These are phyloP conservation scores for Mystacides longicornis DNA, from an alignment of 2,888 invertebrate genomes.

Conservation along the genomic window DNA sequence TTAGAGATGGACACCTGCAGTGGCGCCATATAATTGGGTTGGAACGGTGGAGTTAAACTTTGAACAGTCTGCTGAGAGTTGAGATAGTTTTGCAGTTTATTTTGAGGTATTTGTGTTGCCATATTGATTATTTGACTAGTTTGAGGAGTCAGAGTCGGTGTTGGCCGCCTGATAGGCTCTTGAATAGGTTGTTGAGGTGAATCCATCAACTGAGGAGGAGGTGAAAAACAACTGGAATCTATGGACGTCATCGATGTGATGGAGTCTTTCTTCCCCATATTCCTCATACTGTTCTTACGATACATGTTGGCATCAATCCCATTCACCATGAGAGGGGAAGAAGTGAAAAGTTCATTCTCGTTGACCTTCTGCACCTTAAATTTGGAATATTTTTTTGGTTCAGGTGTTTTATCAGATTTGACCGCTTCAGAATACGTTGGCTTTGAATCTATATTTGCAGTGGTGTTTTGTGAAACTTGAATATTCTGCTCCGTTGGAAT, in stretches of 20 bases:
- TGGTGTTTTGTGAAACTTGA: not conserved
- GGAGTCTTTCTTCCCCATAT: slow-evolving; percentile 8
- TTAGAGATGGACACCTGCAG: slow-evolving; percentile 27
- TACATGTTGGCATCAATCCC: slow-evolving; percentile 13
- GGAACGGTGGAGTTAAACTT: slow-evolving; percentile 19
- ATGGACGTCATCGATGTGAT: slow-evolving; percentile 3
- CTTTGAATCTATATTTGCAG: slow-evolving; percentile 1
- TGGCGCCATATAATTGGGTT: slow-evolving; percentile 23
- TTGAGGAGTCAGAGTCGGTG: slow-evolving; percentile 29
- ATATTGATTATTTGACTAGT: slow-evolving; percentile 29
- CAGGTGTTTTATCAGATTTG: slow-evolving; percentile 12
- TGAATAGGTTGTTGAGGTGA: slow-evolving; percentile 22
- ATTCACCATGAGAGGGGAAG: slow-evolving; percentile 20
- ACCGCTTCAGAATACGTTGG: slow-evolving; percentile 11
- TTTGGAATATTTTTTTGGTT: slow-evolving; percentile 22
- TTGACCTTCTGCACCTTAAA: slow-evolving; percentile 24
- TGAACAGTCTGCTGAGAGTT: slow-evolving; percentile 23
- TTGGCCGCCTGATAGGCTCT: slow-evolving; percentile 24
- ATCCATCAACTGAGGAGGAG: not conserved
- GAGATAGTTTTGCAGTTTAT: slow-evolving; percentile 25
- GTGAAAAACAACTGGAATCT: slow-evolving; percentile 6
- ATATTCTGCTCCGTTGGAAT: not conserved
- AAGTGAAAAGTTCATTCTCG: slow-evolving; percentile 14
- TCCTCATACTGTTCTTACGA: not conserved
- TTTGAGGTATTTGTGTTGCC: slow-evolving; percentile 25